Conservation (phyloP, 2,113 vertebrate genomes). For the Trachemys scripta region DNA sequence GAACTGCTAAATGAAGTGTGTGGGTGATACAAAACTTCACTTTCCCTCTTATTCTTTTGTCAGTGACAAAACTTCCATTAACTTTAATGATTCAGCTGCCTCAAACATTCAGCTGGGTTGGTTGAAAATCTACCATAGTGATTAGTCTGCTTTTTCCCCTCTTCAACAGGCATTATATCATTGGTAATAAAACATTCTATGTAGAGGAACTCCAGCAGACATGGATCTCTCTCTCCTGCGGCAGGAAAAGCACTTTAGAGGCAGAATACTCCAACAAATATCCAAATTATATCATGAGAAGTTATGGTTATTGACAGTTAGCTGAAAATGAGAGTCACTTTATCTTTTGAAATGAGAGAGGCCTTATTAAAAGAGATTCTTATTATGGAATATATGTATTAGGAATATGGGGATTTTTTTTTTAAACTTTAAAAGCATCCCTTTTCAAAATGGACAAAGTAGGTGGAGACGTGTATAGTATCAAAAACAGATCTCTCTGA, state of each 20-base stretch:
- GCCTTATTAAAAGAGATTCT: rapidly evolving
- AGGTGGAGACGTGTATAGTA: background rate
- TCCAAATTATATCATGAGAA: too few species aligned
- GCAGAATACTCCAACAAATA: background rate
- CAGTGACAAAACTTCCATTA: background rate
- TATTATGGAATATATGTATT: background rate
- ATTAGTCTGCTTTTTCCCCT: background rate
- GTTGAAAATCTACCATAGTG: background rate
- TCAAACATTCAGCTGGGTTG: rapidly evolving
- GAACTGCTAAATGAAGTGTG: background rate
- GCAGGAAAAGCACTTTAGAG: background rate
- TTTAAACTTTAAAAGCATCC: background rate
- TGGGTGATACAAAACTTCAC: too few species aligned
- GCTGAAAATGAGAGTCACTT: background rate
- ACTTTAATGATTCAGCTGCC: background rate
- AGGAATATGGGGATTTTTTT: background rate
- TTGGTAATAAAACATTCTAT: background rate
- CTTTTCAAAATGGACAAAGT: background rate
- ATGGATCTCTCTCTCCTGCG: background rate
- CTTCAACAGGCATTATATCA: background rate
- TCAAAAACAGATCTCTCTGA: background rate
- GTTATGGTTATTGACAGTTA: background rate
- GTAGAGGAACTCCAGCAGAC: background rate
- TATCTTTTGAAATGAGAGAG: background rate
- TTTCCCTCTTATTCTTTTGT: background rate